Evolutionary conservation across 2,888 invertebrate species (phyloP), one percentile per base, ranked within the genome.

Genomic region (Argyra leucocephala): DNA sequence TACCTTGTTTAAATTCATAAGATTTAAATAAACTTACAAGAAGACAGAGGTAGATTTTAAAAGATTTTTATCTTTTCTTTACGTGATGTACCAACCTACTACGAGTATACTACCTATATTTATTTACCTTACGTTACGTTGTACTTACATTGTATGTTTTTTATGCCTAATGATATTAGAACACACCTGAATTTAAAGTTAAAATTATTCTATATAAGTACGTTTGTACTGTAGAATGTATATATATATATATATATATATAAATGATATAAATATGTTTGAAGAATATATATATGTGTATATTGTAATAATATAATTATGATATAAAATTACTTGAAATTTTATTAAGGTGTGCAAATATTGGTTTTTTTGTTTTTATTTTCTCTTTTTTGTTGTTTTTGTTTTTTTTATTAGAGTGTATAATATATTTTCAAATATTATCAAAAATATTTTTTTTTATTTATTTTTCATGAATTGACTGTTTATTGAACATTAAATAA

Each of bases 241-340:
- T 18, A 18, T 48, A 37, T 37, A 15, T 15, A 37, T 37, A 37
- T 48, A 15, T n/a, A 48, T 48, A 48, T n/a, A 18, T 3, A 48
- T n/a, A 48, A 5, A 18, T 48, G 12, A n/a, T 18, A 48, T 48
- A n/a, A 5, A n/a, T 12, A 15, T 18, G 9, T 9, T 18, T 12
- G 48, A 18, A 48, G 15, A 37, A n/a, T 18, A 48, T n/a, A n/a
- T n/a, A n/a, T n/a, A n/a, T n/a, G n/a, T n/a, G n/a, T n/a, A n/a
- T n/a, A n/a, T n/a, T 48, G 15, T 48, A 48, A 48, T 48, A 48
- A 48, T 48, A 48, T 48, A 48, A 48, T 48, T 48, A 48, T n/a
- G 48, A 31, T 48, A 48, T 48, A 48, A 48, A n/a, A 48, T 48
- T 48, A 48, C 48, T 18, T 48, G n/a, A 48, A 48, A 48, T 48